Percentiles rank a stretch among this genome's conserved stretches.
These are phyloP conservation scores for Corythucha ciliata DNA, from an alignment of 2,888 invertebrate species.

Conservation along the genomic window DNA sequence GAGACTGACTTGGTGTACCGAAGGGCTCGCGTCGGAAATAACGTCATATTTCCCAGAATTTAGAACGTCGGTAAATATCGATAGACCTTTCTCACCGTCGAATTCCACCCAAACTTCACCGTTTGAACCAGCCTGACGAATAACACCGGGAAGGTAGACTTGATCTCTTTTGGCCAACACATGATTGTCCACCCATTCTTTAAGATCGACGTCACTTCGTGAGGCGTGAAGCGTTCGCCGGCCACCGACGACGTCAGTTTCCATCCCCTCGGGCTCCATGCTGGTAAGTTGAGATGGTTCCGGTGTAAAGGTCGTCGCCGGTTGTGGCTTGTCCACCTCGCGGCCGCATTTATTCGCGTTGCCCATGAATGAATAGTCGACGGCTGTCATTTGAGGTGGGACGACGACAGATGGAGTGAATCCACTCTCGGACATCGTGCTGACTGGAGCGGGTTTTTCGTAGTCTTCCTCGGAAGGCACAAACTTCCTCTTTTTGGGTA, in stretches of 20 bases:
- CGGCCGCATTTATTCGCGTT: constrained; percentile 3
- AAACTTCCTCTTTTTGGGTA: constrained; percentile 90
- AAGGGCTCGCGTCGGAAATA: constrained; percentile 87
- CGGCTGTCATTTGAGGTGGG: constrained; percentile 50
- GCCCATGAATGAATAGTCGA: constrained; percentile 48
- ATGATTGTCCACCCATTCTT: constrained; percentile 88
- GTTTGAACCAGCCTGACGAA: constrained; percentile 59
- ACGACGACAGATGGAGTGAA: constrained; percentile 38
- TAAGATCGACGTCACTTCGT: constrained; percentile 60
- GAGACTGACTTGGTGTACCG: constrained; percentile 65
- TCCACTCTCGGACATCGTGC: constrained; percentile 13
- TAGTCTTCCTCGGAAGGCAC: constrained; percentile 69
- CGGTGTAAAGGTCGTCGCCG: constrained; percentile 6
- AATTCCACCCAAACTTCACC: constrained; percentile 71
- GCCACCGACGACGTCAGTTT: constrained; percentile 16
- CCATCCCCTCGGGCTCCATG: constrained; percentile 12
- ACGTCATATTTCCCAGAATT: constrained; percentile 73
- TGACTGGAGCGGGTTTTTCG: constrained; percentile 40
- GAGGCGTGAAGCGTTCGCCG: constrained; percentile 10
- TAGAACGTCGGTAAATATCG: constrained; percentile 55
- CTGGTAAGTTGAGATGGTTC: constrained; percentile 16
- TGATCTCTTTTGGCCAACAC: constrained; percentile 79
- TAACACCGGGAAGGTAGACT: constrained; percentile 79
- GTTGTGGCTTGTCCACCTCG: background rate
- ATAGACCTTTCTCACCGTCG: constrained; percentile 54